Evolutionary conservation across 2,888 invertebrate species (phyloP).

Genomic region (Julus scandinavius): DNA sequence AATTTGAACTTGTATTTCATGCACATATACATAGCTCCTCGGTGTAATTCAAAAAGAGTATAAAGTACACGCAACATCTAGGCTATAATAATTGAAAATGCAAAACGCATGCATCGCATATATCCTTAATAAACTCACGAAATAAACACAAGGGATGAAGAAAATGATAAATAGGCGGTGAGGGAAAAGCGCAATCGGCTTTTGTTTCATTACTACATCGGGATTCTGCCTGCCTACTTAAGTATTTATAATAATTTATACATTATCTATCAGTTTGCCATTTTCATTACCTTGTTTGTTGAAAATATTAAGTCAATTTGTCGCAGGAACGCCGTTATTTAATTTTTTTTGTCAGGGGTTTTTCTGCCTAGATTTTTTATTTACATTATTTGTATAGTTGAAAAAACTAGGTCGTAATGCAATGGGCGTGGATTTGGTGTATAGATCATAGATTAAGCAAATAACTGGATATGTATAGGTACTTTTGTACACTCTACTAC

Average conservation of each 20-base stretch:
- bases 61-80: not conserved
- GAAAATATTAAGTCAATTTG: slow-evolving; percentile 43
- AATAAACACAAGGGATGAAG: not conserved
- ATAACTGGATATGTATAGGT: slow-evolving; percentile 22
- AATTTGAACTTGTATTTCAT: not conserved
- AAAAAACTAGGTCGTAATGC: not conserved
- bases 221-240: slow-evolving; percentile 14
- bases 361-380: not conserved
- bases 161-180: slow-evolving; percentile 14
- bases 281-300: slow-evolving; percentile 14
- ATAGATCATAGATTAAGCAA: slow-evolving; percentile 37
- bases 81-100: slow-evolving; percentile 24
- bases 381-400: not conserved
- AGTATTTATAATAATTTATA: slow-evolving; percentile 36
- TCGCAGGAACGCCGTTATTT: slow-evolving; percentile 30
- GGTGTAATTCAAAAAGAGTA: not conserved
- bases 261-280: slow-evolving; percentile 40
- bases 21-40: not conserved
- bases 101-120: slow-evolving; percentile 21
- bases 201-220: slow-evolving; percentile 8
- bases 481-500: slow-evolving; percentile 27
- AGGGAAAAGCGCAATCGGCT: slow-evolving; percentile 33
- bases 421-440: slow-evolving; percentile 36
- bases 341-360: not conserved
- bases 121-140: slow-evolving; percentile 14